Evolutionary conservation across 2,797 vertebrate species (phyloP).

Genomic region (Mormyrops attenuatus): DNA sequence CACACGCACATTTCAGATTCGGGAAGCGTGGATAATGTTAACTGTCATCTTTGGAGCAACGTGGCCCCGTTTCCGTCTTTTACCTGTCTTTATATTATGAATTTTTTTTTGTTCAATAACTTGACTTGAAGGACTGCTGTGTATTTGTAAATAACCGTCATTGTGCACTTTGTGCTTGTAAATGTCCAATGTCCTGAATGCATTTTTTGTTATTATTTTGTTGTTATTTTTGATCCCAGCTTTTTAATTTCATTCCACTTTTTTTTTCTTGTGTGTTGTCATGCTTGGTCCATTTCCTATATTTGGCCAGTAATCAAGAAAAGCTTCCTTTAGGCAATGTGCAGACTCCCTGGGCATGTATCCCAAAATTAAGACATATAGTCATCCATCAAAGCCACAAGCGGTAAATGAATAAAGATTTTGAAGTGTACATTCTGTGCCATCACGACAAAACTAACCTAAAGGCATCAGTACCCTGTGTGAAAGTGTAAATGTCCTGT

Average conservation of each 20-base stretch:
- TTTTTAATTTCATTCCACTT: conserved; percentile 39
- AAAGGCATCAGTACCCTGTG: not conserved
- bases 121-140: conserved; percentile 98
- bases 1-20: conserved; percentile 38
- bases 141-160: conserved; percentile 91
- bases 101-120: conserved; percentile 64
- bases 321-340: conserved; percentile 60
- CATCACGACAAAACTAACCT: not conserved
- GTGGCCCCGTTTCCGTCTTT: conserved; percentile 62
- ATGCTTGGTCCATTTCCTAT: conserved; percentile 52
- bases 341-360: conserved; percentile 50
- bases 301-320: conserved; percentile 50
- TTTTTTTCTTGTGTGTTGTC: conserved; percentile 43
- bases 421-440: not conserved
- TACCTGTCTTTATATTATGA: conserved; percentile 41
- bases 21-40: conserved; percentile 60
- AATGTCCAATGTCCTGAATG: conserved; percentile 76
- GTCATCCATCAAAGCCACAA: not conserved
- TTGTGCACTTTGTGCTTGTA: conserved; percentile 89
- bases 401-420: not conserved
- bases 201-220: conserved; percentile 50
- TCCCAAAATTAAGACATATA: not conserved
- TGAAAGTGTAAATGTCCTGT: not conserved
- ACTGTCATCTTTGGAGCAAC: conserved; percentile 42
- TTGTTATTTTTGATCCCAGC: conserved; percentile 15